Conservation (phyloP, 2,113 vertebrate species). For the Datnioides undecimradiatus region DNA sequence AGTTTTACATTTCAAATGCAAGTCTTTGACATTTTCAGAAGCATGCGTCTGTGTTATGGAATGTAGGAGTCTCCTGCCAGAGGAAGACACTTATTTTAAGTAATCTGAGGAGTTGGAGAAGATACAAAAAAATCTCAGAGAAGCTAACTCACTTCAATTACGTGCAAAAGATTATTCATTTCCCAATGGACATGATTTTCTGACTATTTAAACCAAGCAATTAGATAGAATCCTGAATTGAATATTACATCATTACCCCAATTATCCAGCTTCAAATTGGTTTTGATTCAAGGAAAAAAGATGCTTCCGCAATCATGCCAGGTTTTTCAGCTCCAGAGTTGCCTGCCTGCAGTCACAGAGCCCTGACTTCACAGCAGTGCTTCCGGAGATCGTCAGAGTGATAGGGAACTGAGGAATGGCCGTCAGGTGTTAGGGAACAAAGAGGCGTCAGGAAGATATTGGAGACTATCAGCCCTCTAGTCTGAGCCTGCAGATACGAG, state of each 20-base stretch:
- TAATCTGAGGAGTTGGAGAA: slow-evolving; percentile 9
- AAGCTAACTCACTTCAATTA: background rate
- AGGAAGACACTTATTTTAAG: background rate
- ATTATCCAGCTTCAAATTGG: slow-evolving; percentile 44
- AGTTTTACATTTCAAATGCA: background rate
- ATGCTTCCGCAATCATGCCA: slow-evolving; percentile 22
- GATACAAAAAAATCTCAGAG: background rate
- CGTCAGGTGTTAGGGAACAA: slow-evolving; percentile 80
- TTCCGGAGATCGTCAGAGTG: slow-evolving; percentile 63
- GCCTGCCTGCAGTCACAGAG: slow-evolving; percentile 49
- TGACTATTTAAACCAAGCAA: slow-evolving; percentile 12
- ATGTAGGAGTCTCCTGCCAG: background rate
- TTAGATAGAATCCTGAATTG: slow-evolving; percentile 14
- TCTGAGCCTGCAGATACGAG: slow-evolving; percentile 79
- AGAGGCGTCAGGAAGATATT: slow-evolving; percentile 71
- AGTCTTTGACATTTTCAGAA: background rate
- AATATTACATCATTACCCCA: slow-evolving; percentile 44
- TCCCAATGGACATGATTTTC: slow-evolving; percentile 24
- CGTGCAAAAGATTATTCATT: background rate
- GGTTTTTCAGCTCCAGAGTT: slow-evolving; percentile 40
- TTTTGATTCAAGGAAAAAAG: slow-evolving; percentile 28
- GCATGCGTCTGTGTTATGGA: background rate
- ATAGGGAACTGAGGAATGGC: slow-evolving; percentile 62
- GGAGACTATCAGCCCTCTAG: slow-evolving; percentile 73
- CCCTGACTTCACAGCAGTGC: slow-evolving; percentile 60